Evolutionary conservation across 2,888 invertebrate species (phyloP).

Genomic region (Drosophila tanythrix): DNA sequence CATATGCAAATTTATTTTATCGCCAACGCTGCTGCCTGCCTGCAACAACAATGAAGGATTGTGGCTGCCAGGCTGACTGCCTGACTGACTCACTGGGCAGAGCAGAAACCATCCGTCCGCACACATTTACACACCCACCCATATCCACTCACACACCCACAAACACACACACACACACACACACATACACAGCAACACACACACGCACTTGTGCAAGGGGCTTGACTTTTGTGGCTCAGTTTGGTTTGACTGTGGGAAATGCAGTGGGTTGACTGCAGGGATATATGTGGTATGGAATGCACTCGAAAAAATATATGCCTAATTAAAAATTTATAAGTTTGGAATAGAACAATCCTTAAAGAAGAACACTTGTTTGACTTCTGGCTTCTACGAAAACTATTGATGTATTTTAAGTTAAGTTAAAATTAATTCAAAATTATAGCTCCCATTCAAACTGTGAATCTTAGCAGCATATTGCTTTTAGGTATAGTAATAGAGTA

Average conservation of each 20-base stretch:
- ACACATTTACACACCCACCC: conserved; percentile 25
- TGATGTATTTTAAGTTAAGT: neutral
- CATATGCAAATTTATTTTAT: conserved; percentile 85
- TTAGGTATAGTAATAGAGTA: neutral
- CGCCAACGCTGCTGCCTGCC: conserved; percentile 75
- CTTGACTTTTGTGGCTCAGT: conserved; percentile 63
- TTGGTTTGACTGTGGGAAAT: conserved; percentile 42
- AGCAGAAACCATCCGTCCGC: conserved; percentile 41
- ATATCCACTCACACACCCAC: conserved; percentile 4
- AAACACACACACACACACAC: conserved; percentile 19
- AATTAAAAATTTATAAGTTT: neutral
- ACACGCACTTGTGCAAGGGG: conserved; percentile 37
- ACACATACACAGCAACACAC: conserved; percentile 19
- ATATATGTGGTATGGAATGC: conserved; percentile 2
- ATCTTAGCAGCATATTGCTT: neutral
- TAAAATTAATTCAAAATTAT: neutral
- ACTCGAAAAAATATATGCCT: neutral
- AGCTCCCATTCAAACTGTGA: neutral
- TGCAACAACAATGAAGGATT: conserved; percentile 73
- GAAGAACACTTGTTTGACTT: neutral
- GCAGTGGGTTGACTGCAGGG: conserved; percentile 17
- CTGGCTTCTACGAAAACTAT: neutral
- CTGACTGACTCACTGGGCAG: conserved; percentile 55
- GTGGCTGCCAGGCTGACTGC: conserved; percentile 65
- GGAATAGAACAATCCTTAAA: neutral